Evolutionary conservation across 2,797 vertebrate genomes (phyloP).

Genomic region (Semaprochilodus insignis): DNA sequence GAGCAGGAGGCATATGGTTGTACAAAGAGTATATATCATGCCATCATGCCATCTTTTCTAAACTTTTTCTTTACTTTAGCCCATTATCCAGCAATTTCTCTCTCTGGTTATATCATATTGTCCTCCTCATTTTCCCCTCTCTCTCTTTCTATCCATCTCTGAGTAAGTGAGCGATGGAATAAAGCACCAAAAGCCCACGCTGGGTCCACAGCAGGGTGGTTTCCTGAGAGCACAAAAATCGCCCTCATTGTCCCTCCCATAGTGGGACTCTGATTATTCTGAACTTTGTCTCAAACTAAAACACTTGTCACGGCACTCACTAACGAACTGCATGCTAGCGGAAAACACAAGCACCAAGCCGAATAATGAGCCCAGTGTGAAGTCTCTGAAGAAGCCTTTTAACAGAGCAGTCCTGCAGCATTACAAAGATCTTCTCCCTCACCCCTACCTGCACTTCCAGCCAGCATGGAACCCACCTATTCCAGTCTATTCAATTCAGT

Average conservation of each 20-base stretch:
- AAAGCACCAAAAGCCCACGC: background rate
- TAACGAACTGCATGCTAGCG: background rate
- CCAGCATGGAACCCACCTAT: background rate
- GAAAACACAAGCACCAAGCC: background rate
- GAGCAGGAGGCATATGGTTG: background rate
- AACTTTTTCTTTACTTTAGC: background rate
- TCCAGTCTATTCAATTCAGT: background rate
- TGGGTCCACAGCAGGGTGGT: constrained; percentile 16
- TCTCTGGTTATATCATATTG: background rate
- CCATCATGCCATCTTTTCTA: background rate
- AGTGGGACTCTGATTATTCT: constrained; percentile 19
- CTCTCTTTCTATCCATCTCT: no score
- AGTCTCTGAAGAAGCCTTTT: background rate
- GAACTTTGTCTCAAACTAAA: background rate
- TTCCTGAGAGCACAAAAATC: constrained; percentile 1
- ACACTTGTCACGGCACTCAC: background rate
- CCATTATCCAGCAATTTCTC: background rate
- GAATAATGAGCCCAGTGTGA: background rate
- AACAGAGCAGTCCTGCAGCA: background rate
- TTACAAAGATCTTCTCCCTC: background rate
- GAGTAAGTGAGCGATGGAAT: background rate
- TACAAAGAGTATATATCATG: background rate
- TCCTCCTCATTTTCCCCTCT: background rate
- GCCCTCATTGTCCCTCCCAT: background rate
- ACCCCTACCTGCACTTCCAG: background rate